Evolutionary conservation across 2,888 invertebrate genomes (phyloP).

Genomic region (Himalopsyche tibetana): DNA sequence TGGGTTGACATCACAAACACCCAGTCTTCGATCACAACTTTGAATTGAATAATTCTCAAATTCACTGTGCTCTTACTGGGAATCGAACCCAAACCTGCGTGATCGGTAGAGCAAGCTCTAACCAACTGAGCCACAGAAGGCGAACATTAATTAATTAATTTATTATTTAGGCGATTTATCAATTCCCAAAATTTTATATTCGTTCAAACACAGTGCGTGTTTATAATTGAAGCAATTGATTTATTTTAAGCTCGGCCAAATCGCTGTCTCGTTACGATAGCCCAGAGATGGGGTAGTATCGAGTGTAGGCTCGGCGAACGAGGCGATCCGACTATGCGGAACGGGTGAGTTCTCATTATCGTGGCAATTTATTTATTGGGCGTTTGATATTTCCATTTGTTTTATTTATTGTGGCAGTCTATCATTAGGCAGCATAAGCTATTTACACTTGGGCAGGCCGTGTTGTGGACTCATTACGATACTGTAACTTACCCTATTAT

Average conservation of each 20-base stretch:
- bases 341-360: slow-evolving; percentile 33
- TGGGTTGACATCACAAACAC: too few species aligned
- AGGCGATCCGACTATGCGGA: background rate
- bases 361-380: slow-evolving; percentile 45
- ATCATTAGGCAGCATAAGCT: slow-evolving; percentile 23
- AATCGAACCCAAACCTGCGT: too few species aligned
- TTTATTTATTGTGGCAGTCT: slow-evolving; percentile 45
- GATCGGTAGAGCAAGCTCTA: too few species aligned
- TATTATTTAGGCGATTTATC: too few species aligned
- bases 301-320: background rate
- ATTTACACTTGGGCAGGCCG: slow-evolving; percentile 35
- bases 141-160: too few species aligned
- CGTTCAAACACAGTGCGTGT: too few species aligned
- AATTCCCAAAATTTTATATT: too few species aligned
- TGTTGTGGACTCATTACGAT: slow-evolving; percentile 24
- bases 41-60: too few species aligned
- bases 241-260: background rate
- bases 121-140: too few species aligned
- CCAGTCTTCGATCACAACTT: too few species aligned
- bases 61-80: too few species aligned
- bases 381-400: slow-evolving; percentile 52
- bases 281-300: background rate
- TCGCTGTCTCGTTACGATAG: background rate
- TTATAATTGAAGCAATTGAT: background rate
- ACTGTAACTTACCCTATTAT: background rate